Evolutionary conservation across 2,113 vertebrate species (phyloP).

Genomic region (Mobula hypostoma): DNA sequence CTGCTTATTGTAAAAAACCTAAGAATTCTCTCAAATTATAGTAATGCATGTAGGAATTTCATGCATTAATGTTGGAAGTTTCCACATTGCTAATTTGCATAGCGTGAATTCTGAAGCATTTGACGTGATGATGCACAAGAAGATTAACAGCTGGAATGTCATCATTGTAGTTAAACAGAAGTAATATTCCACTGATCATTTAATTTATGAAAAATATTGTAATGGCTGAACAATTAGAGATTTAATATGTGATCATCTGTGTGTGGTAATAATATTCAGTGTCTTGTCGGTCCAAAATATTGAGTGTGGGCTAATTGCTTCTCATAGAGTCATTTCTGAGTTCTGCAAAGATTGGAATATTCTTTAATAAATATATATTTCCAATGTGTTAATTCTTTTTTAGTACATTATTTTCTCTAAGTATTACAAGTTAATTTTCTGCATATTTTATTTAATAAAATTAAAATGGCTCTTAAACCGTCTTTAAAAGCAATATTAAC

Average conservation of each 20-base stretch:
- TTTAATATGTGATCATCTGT: slow-evolving; percentile 1
- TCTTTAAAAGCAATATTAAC: background rate
- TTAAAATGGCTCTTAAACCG: background rate
- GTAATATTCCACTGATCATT: background rate
- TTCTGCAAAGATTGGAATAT: background rate
- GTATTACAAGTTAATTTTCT: background rate
- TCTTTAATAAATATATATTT: background rate
- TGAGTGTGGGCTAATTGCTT: background rate
- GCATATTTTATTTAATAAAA: background rate
- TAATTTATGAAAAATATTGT: slow-evolving; percentile 4
- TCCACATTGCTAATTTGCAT: background rate
- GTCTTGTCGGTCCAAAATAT: background rate
- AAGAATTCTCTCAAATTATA: background rate
- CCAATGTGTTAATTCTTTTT: background rate
- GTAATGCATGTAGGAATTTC: background rate
- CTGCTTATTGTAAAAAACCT: background rate
- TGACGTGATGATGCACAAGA: background rate
- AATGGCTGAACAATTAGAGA: background rate
- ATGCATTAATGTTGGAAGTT: background rate
- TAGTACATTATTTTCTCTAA: background rate
- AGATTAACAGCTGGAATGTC: slow-evolving; percentile 3
- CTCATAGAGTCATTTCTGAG: background rate
- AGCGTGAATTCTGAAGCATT: background rate
- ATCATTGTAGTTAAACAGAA: background rate
- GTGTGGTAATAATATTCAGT: background rate